These are phyloP conservation scores for Andricus quercusramuli DNA, from an alignment of 2,888 invertebrate genomes.

Conservation along the genomic window DNA sequence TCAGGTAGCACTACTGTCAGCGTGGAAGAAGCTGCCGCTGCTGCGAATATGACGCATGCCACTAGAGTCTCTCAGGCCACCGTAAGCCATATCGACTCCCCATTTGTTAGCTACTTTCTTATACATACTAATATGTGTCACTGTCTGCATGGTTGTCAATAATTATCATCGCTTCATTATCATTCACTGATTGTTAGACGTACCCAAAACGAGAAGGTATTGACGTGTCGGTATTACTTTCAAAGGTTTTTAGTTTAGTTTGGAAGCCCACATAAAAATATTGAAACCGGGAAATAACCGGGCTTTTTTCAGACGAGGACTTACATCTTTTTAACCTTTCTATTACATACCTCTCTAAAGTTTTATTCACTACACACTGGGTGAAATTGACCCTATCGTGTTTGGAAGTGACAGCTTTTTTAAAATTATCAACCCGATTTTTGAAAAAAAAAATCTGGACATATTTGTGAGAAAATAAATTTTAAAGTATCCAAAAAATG, in stretches of 20 bases:
- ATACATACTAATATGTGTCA: slow-evolving; percentile 48
- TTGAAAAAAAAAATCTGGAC: too few species aligned
- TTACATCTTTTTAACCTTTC: too few species aligned
- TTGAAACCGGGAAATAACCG: not conserved
- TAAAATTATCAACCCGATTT: too few species aligned
- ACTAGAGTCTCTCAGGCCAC: slow-evolving; percentile 94
- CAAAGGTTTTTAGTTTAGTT: not conserved
- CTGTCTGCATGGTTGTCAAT: slow-evolving; percentile 44
- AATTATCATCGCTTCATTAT: slow-evolving; percentile 38
- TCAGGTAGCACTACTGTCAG: slow-evolving; percentile 75
- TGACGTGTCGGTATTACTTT: not conserved
- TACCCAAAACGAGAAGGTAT: not conserved
- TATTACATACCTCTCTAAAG: too few species aligned
- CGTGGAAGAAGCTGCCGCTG: slow-evolving; percentile 81
- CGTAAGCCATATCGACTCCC: slow-evolving; percentile 83
- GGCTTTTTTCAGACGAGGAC: too few species aligned
- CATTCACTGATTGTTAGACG: slow-evolving; percentile 13
- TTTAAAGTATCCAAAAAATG: too few species aligned
- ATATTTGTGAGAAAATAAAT: too few species aligned
- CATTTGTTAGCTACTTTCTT: slow-evolving; percentile 72
- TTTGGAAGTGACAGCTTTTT: too few species aligned
- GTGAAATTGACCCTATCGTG: too few species aligned
- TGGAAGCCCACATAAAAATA: not conserved
- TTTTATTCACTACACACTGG: too few species aligned
- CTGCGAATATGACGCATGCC: slow-evolving; percentile 85